A percentile compares a stretch with the other conserved stretches of the same genome.
Conservation (phyloP, 2,113 vertebrate genomes). For the Vulpes vulpes region DNA sequence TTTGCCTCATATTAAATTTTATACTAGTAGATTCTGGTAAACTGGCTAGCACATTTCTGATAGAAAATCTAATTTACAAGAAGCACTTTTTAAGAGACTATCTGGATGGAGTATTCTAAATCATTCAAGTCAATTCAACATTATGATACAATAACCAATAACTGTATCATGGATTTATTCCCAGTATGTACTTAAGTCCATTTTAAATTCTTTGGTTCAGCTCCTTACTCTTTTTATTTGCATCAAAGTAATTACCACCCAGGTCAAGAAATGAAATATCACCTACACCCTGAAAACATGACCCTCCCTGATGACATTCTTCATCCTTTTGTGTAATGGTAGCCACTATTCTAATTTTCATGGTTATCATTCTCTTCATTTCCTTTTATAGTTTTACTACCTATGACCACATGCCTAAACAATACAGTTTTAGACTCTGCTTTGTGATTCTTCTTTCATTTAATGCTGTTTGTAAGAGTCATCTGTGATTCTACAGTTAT, state of each 20-base stretch:
- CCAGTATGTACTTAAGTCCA: background rate
- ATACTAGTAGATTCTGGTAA: background rate
- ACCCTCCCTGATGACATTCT: background rate
- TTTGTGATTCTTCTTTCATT: slow-evolving; percentile 17
- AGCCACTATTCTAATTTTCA: background rate
- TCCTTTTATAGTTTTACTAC: background rate
- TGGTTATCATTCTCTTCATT: background rate
- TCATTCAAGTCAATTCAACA: slow-evolving; percentile 26
- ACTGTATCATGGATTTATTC: background rate
- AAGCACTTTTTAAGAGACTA: background rate
- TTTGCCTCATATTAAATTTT: background rate
- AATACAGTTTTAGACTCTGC: background rate
- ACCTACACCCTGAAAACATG: background rate
- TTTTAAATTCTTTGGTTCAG: slow-evolving; percentile 30
- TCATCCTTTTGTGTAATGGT: background rate
- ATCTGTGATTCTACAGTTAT: slow-evolving; percentile 18
- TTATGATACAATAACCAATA: background rate
- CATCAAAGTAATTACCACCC: background rate
- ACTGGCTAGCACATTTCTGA: slow-evolving; percentile 21
- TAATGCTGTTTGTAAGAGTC: background rate
- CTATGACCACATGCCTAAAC: background rate
- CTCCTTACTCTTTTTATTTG: background rate
- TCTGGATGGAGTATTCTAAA: background rate
- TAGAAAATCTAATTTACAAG: too few relatives aligned
- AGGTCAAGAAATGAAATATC: slow-evolving; percentile 28